A percentile compares a stretch with the other conserved stretches of the same genome.
Conservation (phyloP, 2,888 invertebrate genomes). For the Biston stratarius region DNA sequence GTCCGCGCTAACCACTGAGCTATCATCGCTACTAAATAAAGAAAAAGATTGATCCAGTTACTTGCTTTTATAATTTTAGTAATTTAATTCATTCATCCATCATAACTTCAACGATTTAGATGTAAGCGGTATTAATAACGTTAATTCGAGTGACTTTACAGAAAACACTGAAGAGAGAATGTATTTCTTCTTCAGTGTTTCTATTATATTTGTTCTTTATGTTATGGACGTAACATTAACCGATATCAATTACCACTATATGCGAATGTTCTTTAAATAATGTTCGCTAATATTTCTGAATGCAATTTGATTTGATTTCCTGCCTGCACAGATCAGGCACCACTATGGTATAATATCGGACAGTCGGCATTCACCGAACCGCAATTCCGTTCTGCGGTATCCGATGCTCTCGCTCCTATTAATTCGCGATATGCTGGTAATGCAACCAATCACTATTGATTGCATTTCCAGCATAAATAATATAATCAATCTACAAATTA, state of each 20-base stretch:
- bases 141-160: too few species aligned
- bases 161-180: too few species aligned
- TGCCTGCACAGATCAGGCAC: not conserved
- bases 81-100: too few species aligned
- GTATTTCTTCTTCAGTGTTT: too few species aligned
- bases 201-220: too few species aligned
- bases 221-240: not conserved
- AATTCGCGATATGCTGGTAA: slow-evolving; percentile 18
- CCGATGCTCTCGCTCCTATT: slow-evolving; percentile 19
- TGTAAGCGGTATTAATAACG: too few species aligned
- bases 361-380: slow-evolving; percentile 25
- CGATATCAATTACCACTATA: not conserved
- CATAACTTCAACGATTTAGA: too few species aligned
- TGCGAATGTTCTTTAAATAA: slow-evolving; percentile 5
- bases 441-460: slow-evolving; percentile 5
- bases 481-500: not conserved
- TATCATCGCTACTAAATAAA: too few species aligned
- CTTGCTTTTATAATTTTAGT: too few species aligned
- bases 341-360: slow-evolving; percentile 23
- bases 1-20: too few species aligned
- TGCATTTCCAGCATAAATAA: too few species aligned
- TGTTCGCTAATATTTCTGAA: slow-evolving; percentile 5
- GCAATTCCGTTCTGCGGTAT: slow-evolving; percentile 16
- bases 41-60: too few species aligned
- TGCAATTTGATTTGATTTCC: slow-evolving; percentile 25